Evolutionary conservation across 2,113 vertebrate species (phyloP), one percentile per base, ranked within the genome.

Genomic region (Cromileptes altivelis): DNA sequence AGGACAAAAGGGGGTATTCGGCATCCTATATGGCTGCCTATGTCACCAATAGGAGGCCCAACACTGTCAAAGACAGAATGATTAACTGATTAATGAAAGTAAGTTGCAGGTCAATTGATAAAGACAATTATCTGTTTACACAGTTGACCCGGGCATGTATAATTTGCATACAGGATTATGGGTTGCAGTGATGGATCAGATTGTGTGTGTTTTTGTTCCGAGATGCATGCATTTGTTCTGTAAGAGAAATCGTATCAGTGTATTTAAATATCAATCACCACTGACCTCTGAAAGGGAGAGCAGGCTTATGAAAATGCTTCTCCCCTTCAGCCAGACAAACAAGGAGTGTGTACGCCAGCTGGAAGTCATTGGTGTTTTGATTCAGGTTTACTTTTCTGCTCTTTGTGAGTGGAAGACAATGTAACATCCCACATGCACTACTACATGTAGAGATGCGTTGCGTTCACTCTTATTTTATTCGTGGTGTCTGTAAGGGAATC

Each of bases 361-460:
- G 69, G 83, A 87, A 87, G 87, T 93, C 85, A 90, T 47, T 70
- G 73, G 45, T 84, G 71, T 81, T 89, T 87, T 74, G 58, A 87
- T 72, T 64, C 63, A 25, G 81, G 75, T 56, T 84, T 40, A 69
- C 58, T 61, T 72, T 74, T 57, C 67, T 68, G 42, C 73, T 60
- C 21, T 64, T 67, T 72, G 75, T 74, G 57, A 81, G 61, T 37
- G 25, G 47, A 77, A 87, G 80, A 84, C 78, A 40, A 42, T 40
- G 37, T 62, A 70, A n/a, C 81, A 82, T 88, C 84, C 84, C 72
- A 86, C 85, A 81, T 87, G 25, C 52, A 4, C n/a, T 18, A 1
- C 68, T 55, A 77, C 70, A 64, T 70, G 64, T 47, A 21, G 71
- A 82, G 75, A 70, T 60, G 53, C 72, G 86, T 80, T 84, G 30